These are phyloP conservation scores for Callimorpha dominula DNA, from an alignment of 2,888 invertebrate genomes.

Conservation along the genomic window DNA sequence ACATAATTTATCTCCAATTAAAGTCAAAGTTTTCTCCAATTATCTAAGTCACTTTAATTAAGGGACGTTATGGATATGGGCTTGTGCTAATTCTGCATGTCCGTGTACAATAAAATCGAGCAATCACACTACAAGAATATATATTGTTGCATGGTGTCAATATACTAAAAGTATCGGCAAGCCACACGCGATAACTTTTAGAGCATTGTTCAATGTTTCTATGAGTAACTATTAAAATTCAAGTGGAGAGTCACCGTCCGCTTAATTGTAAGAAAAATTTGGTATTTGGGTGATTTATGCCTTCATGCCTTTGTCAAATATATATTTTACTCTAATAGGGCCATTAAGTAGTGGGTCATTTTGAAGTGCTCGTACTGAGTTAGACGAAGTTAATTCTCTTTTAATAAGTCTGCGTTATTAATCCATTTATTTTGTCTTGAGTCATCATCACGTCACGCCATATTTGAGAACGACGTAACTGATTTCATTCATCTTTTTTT, in stretches of 20 bases:
- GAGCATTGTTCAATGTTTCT: slow-evolving; percentile 12
- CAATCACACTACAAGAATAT: slow-evolving; percentile 1
- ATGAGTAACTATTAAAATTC: neutral
- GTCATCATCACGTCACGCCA: no score
- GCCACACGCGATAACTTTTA: slow-evolving; percentile 10
- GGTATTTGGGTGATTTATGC: neutral
- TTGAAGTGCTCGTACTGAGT: neutral
- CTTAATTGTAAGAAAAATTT: neutral
- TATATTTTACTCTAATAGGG: neutral
- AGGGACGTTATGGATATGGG: slow-evolving; percentile 6
- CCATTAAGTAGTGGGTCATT: neutral
- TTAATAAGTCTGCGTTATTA: no score
- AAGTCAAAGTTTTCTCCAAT: neutral
- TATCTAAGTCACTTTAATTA: neutral
- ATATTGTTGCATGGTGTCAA: slow-evolving; percentile 11
- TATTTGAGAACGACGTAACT: no score
- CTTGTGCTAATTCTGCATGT: slow-evolving; percentile 13
- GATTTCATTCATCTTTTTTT: no score
- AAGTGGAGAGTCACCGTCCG: neutral
- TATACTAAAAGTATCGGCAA: slow-evolving; percentile 9
- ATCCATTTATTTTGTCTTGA: no score
- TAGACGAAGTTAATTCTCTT: no score
- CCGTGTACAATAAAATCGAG: slow-evolving; percentile 5
- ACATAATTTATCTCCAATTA: no score
- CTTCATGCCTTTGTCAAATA: neutral